Conservation (phyloP, 2,888 invertebrate species). For the Melanotus villosus region DNA sequence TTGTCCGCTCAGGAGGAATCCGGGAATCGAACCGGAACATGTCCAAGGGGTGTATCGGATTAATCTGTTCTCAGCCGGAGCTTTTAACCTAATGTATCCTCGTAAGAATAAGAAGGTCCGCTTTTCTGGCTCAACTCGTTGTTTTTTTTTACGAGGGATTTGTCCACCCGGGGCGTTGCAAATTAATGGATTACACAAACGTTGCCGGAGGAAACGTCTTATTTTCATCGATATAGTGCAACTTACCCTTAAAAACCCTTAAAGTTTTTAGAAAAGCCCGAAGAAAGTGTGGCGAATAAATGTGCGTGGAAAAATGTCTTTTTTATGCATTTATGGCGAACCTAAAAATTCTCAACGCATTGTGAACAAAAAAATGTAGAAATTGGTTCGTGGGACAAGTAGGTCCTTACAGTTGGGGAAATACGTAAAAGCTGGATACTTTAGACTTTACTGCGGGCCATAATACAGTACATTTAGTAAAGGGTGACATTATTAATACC, state of each 20-base stretch:
- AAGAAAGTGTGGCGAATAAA: background rate
- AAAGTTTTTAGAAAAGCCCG: background rate
- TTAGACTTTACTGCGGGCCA: constrained; percentile 35
- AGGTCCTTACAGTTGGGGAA: constrained; percentile 12
- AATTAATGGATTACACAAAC: constrained; percentile 25
- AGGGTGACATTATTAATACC: constrained; percentile 39
- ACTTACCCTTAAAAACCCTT: no score
- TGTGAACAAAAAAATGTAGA: constrained; percentile 16
- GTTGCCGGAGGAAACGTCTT: background rate
- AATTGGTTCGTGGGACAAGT: constrained; percentile 8
- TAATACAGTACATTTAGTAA: constrained; percentile 44
- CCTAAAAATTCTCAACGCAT: constrained; percentile 24
- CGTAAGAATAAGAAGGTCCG: constrained; percentile 54
- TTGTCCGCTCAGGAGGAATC: constrained; percentile 44
- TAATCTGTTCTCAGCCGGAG: constrained; percentile 59
- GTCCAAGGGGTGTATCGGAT: constrained; percentile 60
- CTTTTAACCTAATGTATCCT: constrained; percentile 62
- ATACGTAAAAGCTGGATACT: constrained; percentile 33
- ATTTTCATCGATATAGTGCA: constrained; percentile 6
- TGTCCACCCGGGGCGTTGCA: constrained; percentile 18
- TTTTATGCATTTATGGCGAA: background rate
- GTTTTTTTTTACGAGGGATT: constrained; percentile 29
- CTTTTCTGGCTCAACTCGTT: constrained; percentile 28
- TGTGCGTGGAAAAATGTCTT: background rate
- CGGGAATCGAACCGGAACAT: constrained; percentile 56